Percentiles rank a stretch among this genome's conserved stretches.
Conservation (phyloP, 2,888 invertebrate genomes). For the Stictocephala bisonia region DNA sequence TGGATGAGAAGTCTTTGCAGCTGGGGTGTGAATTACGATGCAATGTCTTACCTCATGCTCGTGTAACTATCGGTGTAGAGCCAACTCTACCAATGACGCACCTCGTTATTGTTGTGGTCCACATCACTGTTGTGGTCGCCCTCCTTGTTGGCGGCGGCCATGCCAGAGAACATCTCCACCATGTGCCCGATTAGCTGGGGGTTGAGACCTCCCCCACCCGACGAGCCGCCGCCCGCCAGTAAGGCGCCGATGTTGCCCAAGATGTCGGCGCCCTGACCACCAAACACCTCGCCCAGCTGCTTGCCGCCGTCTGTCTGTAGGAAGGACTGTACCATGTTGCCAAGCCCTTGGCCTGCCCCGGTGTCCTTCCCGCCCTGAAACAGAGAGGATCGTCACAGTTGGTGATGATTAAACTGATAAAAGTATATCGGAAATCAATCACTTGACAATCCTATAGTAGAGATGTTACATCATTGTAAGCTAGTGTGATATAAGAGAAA, state of each 20-base stretch:
- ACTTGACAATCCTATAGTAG: no score
- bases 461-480: no score
- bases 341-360: constrained; percentile 67
- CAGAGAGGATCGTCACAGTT: no score
- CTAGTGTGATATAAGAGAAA: no score
- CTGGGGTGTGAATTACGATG: no score
- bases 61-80: no score
- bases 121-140: constrained; percentile 30
- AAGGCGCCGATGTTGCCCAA: constrained; percentile 62
- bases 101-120: constrained; percentile 41
- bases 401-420: no score
- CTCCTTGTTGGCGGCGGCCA: constrained; percentile 54
- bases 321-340: constrained; percentile 74
- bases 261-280: constrained; percentile 62
- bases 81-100: no score
- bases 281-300: constrained; percentile 64
- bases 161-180: constrained; percentile 68
- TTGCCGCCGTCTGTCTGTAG: constrained; percentile 76
- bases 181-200: constrained; percentile 71
- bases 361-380: no score
- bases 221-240: constrained; percentile 54
- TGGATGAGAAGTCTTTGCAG: no score
- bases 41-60: no score
- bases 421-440: no score
- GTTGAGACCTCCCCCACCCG: constrained; percentile 67